Evolutionary conservation across 1,140 invertebrate species (phyloP).

Genomic region (Nebria ingens): DNA sequence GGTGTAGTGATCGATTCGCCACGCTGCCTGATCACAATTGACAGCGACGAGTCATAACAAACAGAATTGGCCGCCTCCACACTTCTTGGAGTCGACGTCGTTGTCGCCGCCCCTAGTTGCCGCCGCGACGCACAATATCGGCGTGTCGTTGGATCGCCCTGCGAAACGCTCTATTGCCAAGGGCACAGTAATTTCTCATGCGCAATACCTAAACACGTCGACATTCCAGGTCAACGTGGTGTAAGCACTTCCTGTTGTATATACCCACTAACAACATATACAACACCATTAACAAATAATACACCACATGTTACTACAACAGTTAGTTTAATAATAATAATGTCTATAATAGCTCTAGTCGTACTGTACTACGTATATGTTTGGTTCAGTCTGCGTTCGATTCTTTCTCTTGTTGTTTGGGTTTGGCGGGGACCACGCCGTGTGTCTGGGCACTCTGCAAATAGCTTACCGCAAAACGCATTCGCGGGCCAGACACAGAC

Average conservation of each 20-base stretch:
- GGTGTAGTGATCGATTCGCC: conserved; percentile 1
- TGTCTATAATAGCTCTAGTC: too few relatives aligned
- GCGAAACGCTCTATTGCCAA: conserved; percentile 32
- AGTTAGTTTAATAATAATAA: not conserved
- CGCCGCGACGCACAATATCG: not conserved
- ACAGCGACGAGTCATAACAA: conserved; percentile 2
- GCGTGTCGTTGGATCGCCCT: conserved; percentile 15
- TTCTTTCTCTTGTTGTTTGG: not conserved
- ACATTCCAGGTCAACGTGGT: conserved; percentile 33
- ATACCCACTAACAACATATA: conserved; percentile 14
- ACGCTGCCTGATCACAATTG: not conserved
- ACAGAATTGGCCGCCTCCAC: conserved; percentile 12
- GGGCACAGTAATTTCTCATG: conserved; percentile 35
- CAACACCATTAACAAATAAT: conserved; percentile 14
- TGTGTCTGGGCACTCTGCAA: conserved; percentile 7
- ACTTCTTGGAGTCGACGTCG: too few relatives aligned
- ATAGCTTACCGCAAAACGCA: conserved; percentile 7
- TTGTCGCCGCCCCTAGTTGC: not conserved
- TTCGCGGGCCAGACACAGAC: not conserved
- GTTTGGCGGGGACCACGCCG: not conserved
- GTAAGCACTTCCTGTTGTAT: conserved; percentile 24
- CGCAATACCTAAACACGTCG: conserved; percentile 34
- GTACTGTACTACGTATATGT: too few relatives aligned
- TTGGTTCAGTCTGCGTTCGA: too few relatives aligned
- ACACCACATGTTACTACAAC: conserved; percentile 10